A percentile compares a stretch with the other conserved stretches of the same genome.
Evolutionary conservation across 2,888 invertebrate species (phyloP).

Genomic region (Anoplius nigerrimus): DNA sequence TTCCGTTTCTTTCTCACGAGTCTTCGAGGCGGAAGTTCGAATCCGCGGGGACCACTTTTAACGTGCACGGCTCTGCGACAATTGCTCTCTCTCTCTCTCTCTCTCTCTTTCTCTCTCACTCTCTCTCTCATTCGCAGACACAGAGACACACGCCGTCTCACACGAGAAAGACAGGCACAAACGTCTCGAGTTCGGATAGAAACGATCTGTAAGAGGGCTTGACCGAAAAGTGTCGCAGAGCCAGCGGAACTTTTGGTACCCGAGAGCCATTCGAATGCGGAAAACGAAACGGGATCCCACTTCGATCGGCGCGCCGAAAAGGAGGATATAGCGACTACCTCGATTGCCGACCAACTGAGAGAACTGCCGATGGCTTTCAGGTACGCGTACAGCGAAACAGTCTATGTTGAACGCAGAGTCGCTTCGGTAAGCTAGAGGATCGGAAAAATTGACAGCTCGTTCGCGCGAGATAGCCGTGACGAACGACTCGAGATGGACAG

Average conservation of each 20-base stretch:
- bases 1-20: too few relatives aligned
- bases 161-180: too few relatives aligned
- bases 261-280: slow-evolving; percentile 47
- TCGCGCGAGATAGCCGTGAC: slow-evolving; percentile 36
- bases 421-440: too few relatives aligned
- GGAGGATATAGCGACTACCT: too few relatives aligned
- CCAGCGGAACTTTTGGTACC: slow-evolving; percentile 50
- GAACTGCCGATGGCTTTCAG: slow-evolving; percentile 53
- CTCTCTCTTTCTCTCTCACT: too few relatives aligned
- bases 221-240: not conserved
- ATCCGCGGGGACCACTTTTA: too few relatives aligned
- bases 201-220: not conserved
- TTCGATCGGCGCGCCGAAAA: too few relatives aligned
- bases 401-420: slow-evolving; percentile 19
- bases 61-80: slow-evolving; percentile 18
- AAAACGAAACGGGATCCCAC: not conserved
- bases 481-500: slow-evolving; percentile 14
- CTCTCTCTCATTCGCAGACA: too few relatives aligned
- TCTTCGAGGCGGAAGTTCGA: too few relatives aligned
- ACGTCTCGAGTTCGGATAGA: too few relatives aligned
- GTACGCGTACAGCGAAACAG: slow-evolving; percentile 52
- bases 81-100: not conserved
- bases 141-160: too few relatives aligned
- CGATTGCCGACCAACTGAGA: slow-evolving; percentile 1
- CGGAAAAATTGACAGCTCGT: slow-evolving; percentile 24